Evolutionary conservation across 2,113 vertebrate species (phyloP).

Genomic region (Pteruthius melanotis): DNA sequence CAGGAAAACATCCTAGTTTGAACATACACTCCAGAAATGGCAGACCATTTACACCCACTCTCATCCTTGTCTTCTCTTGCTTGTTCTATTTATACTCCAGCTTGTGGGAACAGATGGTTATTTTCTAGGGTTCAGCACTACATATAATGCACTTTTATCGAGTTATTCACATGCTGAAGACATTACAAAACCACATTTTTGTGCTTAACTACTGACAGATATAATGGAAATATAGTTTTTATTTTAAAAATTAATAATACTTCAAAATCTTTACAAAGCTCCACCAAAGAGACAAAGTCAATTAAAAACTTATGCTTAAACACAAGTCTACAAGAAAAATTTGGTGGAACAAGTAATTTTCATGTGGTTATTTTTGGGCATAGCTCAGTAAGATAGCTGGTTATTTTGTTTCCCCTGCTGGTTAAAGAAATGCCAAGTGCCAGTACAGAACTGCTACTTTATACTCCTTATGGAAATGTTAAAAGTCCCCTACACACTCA

Average conservation of each 20-base stretch:
- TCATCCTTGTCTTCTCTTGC: slow-evolving; percentile 7
- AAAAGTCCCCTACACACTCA: background rate
- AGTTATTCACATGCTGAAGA: slow-evolving; percentile 4
- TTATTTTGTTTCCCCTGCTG: background rate
- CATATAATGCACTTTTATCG: slow-evolving; percentile 1
- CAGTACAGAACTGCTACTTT: background rate
- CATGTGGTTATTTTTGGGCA: background rate
- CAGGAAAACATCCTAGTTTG: background rate
- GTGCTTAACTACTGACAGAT: background rate
- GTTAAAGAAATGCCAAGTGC: background rate
- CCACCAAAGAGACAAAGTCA: background rate
- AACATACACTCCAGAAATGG: background rate
- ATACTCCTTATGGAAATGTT: background rate
- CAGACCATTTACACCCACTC: slow-evolving; percentile 45
- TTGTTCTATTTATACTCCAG: slow-evolving; percentile 45
- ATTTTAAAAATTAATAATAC: background rate
- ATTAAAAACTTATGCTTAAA: background rate
- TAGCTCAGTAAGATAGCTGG: background rate
- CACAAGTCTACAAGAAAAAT: background rate
- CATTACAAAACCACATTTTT: background rate
- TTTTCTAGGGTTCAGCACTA: slow-evolving; percentile 33
- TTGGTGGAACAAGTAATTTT: background rate
- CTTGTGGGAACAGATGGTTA: slow-evolving; percentile 52
- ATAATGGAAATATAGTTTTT: background rate
- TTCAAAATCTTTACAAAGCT: background rate